Base-by-base conservation (phyloP, 2,888 invertebrate species). In the Sisyra nigra region DNA sequence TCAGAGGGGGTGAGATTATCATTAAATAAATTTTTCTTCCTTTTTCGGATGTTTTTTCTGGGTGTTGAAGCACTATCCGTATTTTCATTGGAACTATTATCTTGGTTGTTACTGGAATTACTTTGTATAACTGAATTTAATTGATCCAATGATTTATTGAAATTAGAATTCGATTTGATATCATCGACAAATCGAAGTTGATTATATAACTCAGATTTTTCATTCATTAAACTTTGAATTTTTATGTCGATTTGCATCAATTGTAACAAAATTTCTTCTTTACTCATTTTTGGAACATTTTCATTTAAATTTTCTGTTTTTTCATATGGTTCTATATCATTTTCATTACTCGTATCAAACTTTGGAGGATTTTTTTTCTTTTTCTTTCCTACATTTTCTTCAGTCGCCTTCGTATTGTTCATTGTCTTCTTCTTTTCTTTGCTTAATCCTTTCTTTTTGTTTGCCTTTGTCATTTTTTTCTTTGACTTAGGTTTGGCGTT, bases 141-240 rank as follows among this genome's bases (percentile, higher is more conserved):
- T 24, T 24, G 24, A 24, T 24, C 7, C 7, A 24, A 24, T 7
- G 24, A 24, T 5, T 24, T 24, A 5, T 24, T 24, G 7, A 24
- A 3, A 5, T 24, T 24, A 24, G 14, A 13, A 38, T 17, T 13
- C 9, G 17, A 2, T 11, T 9, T 35, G 17, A 35, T n/a, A 15
- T 35, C 9, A 15, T 14, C 17, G 3, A 15, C 3, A 9, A 8
- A 35, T 33, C 9, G 14, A 10, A 40, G 19, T 11, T 40, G 40
- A 10, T 29, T 40, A 30, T 40, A 40, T 31, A 40, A 31, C n/a
- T 31, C 15, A 29, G 14, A 29, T 31, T 40, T 40, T 42, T 42
- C 42, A 34, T 42, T 19, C 30, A 19, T 33, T 35, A 42, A 14
- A 19, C n/a, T 35, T 24, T 35, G 24, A 14, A 42, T 42, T 24